A percentile compares a stretch with the other conserved stretches of the same genome.
Conservation (phyloP, 2,797 vertebrate species). For the Chaunax sp. region DNA sequence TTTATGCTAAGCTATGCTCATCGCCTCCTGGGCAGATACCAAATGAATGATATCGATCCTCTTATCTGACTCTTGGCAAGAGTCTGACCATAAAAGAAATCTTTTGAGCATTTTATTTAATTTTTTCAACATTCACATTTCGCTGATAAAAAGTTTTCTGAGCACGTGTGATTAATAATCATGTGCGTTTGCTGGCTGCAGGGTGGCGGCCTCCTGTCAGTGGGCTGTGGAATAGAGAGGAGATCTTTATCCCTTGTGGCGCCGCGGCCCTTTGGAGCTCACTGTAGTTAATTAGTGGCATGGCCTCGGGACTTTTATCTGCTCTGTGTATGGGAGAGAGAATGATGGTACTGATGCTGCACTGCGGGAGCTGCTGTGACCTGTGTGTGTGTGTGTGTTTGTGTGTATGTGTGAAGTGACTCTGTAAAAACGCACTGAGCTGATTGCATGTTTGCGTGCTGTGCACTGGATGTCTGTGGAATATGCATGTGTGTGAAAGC, state of each 20-base stretch:
- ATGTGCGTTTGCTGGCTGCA: conserved; percentile 25
- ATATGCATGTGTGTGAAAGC: conserved; percentile 9
- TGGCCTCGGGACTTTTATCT: conserved; percentile 63
- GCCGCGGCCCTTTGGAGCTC: conserved; percentile 51
- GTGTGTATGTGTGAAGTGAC: conserved; percentile 32
- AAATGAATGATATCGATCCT: too few species aligned
- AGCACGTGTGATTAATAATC: conserved; percentile 35
- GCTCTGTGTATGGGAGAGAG: conserved; percentile 39
- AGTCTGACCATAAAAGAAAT: too few species aligned
- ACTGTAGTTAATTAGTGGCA: conserved; percentile 71
- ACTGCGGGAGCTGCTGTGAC: conserved; percentile 32
- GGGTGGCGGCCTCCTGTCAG: conserved; percentile 47
- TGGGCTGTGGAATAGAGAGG: conserved; percentile 44
- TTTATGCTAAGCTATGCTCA: too few species aligned
- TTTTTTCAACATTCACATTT: neutral
- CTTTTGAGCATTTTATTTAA: neutral
- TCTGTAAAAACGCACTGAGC: conserved; percentile 20
- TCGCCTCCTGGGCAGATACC: too few species aligned
- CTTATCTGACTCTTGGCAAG: too few species aligned
- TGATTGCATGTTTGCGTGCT: conserved; percentile 36
- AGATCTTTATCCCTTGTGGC: conserved; percentile 48
- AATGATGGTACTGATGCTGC: conserved; percentile 25
- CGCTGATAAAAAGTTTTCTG: conserved; percentile 15
- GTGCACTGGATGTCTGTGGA: conserved; percentile 19
- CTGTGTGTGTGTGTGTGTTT: too few species aligned